Conservation (phyloP, 2,888 invertebrate genomes). For the Nipponacmea schrenckii region DNA sequence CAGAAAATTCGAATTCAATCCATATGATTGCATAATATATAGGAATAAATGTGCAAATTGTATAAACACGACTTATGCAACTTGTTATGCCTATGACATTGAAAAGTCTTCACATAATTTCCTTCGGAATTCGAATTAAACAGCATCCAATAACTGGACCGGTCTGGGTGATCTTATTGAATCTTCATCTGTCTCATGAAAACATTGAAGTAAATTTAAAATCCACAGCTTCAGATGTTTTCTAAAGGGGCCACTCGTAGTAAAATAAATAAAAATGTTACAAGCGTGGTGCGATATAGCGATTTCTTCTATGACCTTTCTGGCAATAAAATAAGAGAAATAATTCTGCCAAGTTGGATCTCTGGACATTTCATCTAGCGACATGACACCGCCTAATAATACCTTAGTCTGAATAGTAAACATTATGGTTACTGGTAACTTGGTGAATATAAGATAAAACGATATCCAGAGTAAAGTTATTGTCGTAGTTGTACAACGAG, state of each 20-base stretch:
- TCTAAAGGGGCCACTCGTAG: slow-evolving; percentile 48
- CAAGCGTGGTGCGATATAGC: slow-evolving; percentile 63
- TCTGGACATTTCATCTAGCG: slow-evolving; percentile 40
- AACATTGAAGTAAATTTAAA: background rate
- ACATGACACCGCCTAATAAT: slow-evolving; percentile 41
- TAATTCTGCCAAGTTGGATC: slow-evolving; percentile 56
- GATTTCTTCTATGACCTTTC: slow-evolving; percentile 56
- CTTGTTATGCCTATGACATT: too few species aligned
- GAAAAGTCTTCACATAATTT: too few species aligned
- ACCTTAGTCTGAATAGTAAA: slow-evolving; percentile 48
- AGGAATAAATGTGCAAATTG: too few species aligned
- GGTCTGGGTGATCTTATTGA: background rate
- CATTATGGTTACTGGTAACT: slow-evolving; percentile 55
- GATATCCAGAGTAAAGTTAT: slow-evolving; percentile 56
- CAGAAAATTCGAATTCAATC: too few species aligned
- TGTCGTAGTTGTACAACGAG: slow-evolving; percentile 42
- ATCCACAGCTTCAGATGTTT: slow-evolving; percentile 28
- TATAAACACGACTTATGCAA: too few species aligned
- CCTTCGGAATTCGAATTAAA: background rate
- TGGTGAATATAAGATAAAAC: slow-evolving; percentile 59
- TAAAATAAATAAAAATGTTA: slow-evolving; percentile 56
- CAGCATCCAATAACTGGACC: background rate
- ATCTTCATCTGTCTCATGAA: background rate
- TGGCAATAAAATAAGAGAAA: slow-evolving; percentile 50
- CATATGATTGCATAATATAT: too few species aligned